Evolutionary conservation across 2,888 invertebrate genomes (phyloP), one percentile per base, ranked within the genome.

Genomic region (Watsonalla binaria): DNA sequence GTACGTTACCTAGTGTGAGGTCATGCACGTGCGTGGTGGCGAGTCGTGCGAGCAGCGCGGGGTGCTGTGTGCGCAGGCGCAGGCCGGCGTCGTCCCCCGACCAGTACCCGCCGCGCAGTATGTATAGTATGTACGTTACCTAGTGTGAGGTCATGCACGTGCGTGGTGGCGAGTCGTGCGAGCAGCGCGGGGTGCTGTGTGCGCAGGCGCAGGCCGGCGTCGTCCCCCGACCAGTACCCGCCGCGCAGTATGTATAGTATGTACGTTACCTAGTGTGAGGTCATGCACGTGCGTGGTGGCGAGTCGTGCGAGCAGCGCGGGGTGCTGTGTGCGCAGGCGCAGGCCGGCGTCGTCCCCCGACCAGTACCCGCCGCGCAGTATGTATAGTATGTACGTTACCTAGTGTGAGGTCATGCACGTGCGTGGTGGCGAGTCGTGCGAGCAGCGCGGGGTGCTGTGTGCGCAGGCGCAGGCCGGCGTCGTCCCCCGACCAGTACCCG

Each of bases 21-120:
- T 55, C 56, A 9, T 47, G 45, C 45, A 50, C 46, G 47, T 51
- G 53, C 5, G 37, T 52, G 33, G 9, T 15, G 33, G 50, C 39
- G n/a, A 50, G 47, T 13, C 13, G 54, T 8, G 37, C 37, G 37
- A 37, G 37, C 7, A 37, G 37, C 7, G 37, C 37, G 51, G 45
- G 45, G 51, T 45, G 52, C 91, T 0, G 98, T 89, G 0, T 92
- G 86, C 37, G 37, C 37, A 37, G 37, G 37, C 37, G 37, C 37
- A 37, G 37, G 37, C 37, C 98, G 0, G 98, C 96, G 87, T 99
- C 99, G 82, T 99, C 98, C 52, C 92, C 92, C 66, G 94, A 94
- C 53, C 93, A 93, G 87, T 96, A 98, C 0, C 97, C 37, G 37
- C 37, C 37, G 35, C 35, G 35, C 35, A 6, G 35, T 5, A 6